These are phyloP conservation scores for Platynereis dumerilii DNA, from an alignment of 2,888 invertebrate species.

Conservation along the genomic window DNA sequence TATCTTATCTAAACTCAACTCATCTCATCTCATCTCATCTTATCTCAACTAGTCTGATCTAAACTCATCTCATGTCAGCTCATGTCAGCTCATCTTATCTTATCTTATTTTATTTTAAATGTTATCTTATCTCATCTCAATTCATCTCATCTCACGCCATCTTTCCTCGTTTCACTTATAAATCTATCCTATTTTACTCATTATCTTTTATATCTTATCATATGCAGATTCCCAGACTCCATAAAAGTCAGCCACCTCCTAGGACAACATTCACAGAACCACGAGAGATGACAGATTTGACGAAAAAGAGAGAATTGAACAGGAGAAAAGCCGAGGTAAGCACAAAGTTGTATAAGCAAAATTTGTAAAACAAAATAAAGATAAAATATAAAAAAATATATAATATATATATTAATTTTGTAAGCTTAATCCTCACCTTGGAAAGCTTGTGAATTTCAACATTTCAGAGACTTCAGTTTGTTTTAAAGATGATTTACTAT, in stretches of 20 bases:
- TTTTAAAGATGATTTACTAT: no score
- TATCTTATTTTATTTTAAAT: neutral
- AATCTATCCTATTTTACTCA: neutral
- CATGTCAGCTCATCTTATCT: neutral
- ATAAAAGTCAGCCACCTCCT: slow-evolving; percentile 52
- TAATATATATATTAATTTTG: no score
- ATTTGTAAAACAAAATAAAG: no score
- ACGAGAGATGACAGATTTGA: slow-evolving; percentile 44
- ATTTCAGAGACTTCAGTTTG: no score
- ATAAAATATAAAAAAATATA: no score
- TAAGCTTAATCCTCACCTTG: neutral
- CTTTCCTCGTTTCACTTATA: neutral
- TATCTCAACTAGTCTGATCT: no score
- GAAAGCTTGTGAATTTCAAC: no score
- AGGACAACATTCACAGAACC: slow-evolving; percentile 50
- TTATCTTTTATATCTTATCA: neutral
- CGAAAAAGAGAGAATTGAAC: slow-evolving; percentile 46
- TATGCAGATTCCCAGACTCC: slow-evolving; percentile 55
- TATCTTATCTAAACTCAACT: no score
- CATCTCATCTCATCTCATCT: no score
- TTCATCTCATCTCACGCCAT: neutral
- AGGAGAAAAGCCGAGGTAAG: slow-evolving; percentile 56
- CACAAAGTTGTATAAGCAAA: no score
- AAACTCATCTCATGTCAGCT: no score
- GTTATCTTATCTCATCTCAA: neutral